These are phyloP conservation scores for Alethe castanea DNA, from an alignment of 2,113 vertebrate species.

Conservation along the genomic window DNA sequence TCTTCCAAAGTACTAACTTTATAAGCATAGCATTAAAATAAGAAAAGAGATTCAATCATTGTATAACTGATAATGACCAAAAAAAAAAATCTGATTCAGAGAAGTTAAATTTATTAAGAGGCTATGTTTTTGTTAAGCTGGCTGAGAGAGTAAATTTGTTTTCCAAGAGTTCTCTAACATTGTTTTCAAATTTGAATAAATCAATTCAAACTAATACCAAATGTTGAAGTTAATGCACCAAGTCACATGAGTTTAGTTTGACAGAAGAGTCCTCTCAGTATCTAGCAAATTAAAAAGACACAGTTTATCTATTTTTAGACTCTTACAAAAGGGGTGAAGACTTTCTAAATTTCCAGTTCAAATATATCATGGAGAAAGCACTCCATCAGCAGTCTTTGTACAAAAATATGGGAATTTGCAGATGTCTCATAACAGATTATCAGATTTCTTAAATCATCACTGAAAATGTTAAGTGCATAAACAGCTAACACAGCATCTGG, in stretches of 20 bases:
- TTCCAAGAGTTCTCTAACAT: neutral
- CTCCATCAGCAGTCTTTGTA: neutral
- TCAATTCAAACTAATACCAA: neutral
- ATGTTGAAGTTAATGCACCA: neutral
- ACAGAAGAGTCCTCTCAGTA: neutral
- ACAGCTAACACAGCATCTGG: neutral
- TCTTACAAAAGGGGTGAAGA: neutral
- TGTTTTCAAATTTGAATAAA: neutral
- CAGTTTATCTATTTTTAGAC: neutral
- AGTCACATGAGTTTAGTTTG: neutral
- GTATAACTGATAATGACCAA: neutral
- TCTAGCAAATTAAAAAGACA: neutral
- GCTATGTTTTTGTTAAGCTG: neutral
- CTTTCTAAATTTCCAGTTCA: neutral
- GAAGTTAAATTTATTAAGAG: neutral
- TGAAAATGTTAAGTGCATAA: neutral
- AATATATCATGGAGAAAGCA: neutral
- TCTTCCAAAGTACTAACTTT: neutral
- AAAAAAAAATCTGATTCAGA: neutral
- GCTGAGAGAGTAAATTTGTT: neutral
- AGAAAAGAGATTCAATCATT: neutral
- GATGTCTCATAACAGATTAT: neutral
- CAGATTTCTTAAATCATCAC: neutral
- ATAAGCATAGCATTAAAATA: neutral
- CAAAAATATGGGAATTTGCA: neutral